A percentile compares a stretch with the other conserved stretches of the same genome.
Evolutionary conservation across 1,140 invertebrate genomes (phyloP).

Genomic region (Gryon sp.): DNA sequence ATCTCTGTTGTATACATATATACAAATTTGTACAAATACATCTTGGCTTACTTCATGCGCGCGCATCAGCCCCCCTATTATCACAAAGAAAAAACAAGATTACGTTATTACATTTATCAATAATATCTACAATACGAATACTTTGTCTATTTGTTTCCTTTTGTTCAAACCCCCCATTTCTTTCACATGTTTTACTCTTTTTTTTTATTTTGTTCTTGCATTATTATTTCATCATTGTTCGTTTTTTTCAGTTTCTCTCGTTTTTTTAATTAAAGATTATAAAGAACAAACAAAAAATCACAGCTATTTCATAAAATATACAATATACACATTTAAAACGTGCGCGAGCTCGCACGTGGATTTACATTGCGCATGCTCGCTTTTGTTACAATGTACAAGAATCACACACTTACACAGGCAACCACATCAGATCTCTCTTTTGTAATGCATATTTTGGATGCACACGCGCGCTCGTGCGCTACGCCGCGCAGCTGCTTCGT

Average conservation of each 20-base stretch:
- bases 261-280: conserved; percentile 13
- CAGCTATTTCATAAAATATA: conserved; percentile 69
- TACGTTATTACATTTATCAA: too few relatives aligned
- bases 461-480: conserved; percentile 37
- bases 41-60: conserved; percentile 39
- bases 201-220: conserved; percentile 15
- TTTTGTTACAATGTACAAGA: conserved; percentile 65
- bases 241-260: not conserved
- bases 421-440: conserved; percentile 65
- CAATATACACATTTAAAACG: conserved; percentile 67
- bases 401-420: conserved; percentile 66
- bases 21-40: conserved; percentile 59
- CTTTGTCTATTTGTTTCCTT: too few relatives aligned
- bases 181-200: not conserved
- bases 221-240: conserved; percentile 1
- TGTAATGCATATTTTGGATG: conserved; percentile 57
- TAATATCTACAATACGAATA: conserved; percentile 54
- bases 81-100: conserved; percentile 25
- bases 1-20: conserved; percentile 45
- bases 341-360: conserved; percentile 35
- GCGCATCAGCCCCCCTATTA: not conserved
- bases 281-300: conserved; percentile 66
- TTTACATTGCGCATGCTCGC: conserved; percentile 37
- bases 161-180: too few relatives aligned
- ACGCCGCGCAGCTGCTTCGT: conserved; percentile 48